Base-by-base conservation (phyloP, 2,113 vertebrate genomes). In the Melanostigma gelatinosum region DNA sequence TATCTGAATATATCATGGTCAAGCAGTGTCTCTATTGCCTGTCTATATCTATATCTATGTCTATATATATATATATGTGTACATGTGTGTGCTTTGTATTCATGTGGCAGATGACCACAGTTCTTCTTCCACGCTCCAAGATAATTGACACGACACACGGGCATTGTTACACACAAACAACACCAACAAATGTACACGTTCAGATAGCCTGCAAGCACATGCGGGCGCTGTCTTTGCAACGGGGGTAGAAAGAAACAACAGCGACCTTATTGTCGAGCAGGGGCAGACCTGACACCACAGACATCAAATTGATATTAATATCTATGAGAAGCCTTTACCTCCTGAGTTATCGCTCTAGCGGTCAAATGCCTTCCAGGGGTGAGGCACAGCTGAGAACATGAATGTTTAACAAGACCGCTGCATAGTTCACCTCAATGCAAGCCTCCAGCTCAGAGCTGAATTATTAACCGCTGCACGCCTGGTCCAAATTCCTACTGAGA, bases 341-440 rank as follows among this genome's bases (percentile, higher is more conserved):
- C 91, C 80, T 87, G 88, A 92, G 85, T 91, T 85, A 92, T 92
- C 68, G 65, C 90, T 90, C 82, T 78, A 61, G 86, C 66, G 89
- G 91, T 91, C 92, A 94, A 93, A 93, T 77, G 70, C 83, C 89
- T 92, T 90, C 81, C 72, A 91, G 88, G 89, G 85, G 65, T 54
- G 12, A 87, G 78, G 82, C 85, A 58, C 55, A 80, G 79, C 84
- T 72, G 86, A 89, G 86, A 93, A 87, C 92, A 94, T 94, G 87
- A 93, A 94, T 94, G 91, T 93, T 94, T 93, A 94, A 94, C 90
- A 92, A 91, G 90, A 85, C 77, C 60, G 72, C 86, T 82, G 82
- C 85, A 85, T 90, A 80, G 87, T 87, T 90, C 89, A 90, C 91
- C 89, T 90, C 87, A 84, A 84, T 90, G 82, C 82, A 85, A 81